Evolutionary conservation across 37 sponge, comb jelly and placozoan species (phyloP).

Genomic region (Oscarella lobularis): DNA sequence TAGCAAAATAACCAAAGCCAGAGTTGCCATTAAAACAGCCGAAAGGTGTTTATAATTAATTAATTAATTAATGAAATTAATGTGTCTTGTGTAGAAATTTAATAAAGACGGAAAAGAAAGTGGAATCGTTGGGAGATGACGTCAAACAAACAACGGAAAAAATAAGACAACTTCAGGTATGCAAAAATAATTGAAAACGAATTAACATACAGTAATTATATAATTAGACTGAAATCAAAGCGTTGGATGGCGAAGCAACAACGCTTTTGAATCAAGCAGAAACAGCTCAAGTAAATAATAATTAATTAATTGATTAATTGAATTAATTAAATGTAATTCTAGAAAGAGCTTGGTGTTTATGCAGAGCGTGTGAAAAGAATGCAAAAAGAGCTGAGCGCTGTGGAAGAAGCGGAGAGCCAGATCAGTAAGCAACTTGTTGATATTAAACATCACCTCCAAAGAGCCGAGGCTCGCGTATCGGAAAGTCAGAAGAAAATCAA

Average conservation of each 20-base stretch:
- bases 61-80: background rate
- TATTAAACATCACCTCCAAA: constrained; percentile 58
- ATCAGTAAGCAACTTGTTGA: constrained; percentile 50
- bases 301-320: too few species aligned
- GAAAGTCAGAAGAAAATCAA: constrained; percentile 72
- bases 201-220: too few species aligned
- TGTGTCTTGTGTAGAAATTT: constrained; percentile 20
- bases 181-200: background rate
- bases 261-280: too few species aligned
- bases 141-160: constrained; percentile 17
- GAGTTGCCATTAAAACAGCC: constrained; percentile 68
- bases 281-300: too few species aligned
- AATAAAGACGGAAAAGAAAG: constrained; percentile 48
- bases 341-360: background rate
- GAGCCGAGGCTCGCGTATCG: constrained; percentile 40
- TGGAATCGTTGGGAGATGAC: constrained; percentile 48
- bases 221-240: too few species aligned
- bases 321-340: too few species aligned
- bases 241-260: too few species aligned
- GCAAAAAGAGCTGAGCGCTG: constrained; percentile 30
- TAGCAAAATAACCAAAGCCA: constrained; percentile 68
- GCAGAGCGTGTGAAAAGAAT: background rate
- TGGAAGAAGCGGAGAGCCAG: constrained; percentile 29
- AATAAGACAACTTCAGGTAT: constrained; percentile 20
- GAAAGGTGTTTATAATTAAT: constrained; percentile 18